Percentiles rank a stretch among this genome's conserved stretches.
Conservation (phyloP, 2,888 invertebrate genomes). For the Amiota communis region DNA sequence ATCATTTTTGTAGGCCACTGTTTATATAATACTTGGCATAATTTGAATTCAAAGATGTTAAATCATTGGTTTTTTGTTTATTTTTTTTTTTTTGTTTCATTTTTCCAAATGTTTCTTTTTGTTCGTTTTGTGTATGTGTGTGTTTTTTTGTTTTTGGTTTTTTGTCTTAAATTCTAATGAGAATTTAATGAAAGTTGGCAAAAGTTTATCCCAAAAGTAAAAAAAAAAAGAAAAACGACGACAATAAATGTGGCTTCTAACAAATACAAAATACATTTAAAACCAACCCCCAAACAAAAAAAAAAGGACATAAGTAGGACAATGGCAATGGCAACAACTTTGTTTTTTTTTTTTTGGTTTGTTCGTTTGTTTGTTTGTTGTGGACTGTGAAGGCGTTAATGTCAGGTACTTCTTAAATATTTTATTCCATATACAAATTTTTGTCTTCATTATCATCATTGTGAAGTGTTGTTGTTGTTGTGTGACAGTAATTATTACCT, state of each 20-base stretch:
- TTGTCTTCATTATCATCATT: neutral
- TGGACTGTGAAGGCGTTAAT: neutral
- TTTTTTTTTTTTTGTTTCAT: constrained; percentile 38
- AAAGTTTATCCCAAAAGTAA: neutral
- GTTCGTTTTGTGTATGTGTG: constrained; percentile 44
- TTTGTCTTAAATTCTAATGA: constrained; percentile 30
- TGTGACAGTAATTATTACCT: neutral
- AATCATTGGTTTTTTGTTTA: constrained; percentile 52
- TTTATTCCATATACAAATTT: too few relatives aligned
- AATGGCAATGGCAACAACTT: neutral
- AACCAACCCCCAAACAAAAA: constrained; percentile 33
- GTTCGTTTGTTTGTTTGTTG: neutral
- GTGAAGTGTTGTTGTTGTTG: neutral
- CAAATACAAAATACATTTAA: too few relatives aligned
- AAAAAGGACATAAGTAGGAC: neutral
- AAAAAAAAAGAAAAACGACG: neutral
- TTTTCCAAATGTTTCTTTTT: too few relatives aligned
- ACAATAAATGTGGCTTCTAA: neutral
- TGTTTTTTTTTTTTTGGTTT: too few relatives aligned
- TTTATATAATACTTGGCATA: too few relatives aligned
- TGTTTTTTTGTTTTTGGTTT: constrained; percentile 46
- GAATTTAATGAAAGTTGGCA: constrained; percentile 12
- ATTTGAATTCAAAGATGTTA: constrained; percentile 46
- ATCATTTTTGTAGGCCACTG: too few relatives aligned
- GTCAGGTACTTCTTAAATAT: neutral